A percentile compares a stretch with the other conserved stretches of the same genome.
phyloP scores from a whole-genome alignment of 2,888 invertebrate species.

The Aporophyla lueneburgensis region DNA sequence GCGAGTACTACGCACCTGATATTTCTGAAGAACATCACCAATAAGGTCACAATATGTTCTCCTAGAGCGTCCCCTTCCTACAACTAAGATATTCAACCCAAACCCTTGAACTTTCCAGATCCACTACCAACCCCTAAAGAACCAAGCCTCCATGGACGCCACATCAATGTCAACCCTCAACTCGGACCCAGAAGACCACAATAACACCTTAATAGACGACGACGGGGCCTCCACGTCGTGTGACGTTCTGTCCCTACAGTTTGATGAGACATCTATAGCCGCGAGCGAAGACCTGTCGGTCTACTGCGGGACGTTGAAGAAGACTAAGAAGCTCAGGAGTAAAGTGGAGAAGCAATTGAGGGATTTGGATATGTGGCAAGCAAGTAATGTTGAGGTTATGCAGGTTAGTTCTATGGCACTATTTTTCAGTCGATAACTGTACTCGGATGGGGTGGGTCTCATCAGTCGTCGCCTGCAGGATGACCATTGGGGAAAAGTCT shows the following conservation, averaged over 20 bases:
- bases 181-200: conserved; percentile 71
- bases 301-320: conserved; percentile 82
- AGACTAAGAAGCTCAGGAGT: conserved; percentile 76
- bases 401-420: conserved; percentile 71
- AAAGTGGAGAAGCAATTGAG: conserved; percentile 78
- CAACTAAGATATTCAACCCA: background rate
- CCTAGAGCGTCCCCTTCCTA: no score
- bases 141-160: conserved; percentile 74
- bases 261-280: conserved; percentile 80
- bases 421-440: no score
- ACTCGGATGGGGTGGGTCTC: no score
- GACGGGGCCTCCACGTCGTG: conserved; percentile 82
- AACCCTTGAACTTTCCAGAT: conserved; percentile 66
- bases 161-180: conserved; percentile 78
- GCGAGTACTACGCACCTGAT: no score
- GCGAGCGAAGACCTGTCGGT: conserved; percentile 82
- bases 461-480: no score
- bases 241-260: conserved; percentile 81
- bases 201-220: conserved; percentile 64
- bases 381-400: conserved; percentile 85
- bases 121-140: conserved; percentile 78
- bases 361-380: conserved; percentile 87
- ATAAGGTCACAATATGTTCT: no score
- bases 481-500: no score
- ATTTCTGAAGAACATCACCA: no score